Conservation (phyloP, 2,797 vertebrate genomes). For the Coregonus suidteri region DNA sequence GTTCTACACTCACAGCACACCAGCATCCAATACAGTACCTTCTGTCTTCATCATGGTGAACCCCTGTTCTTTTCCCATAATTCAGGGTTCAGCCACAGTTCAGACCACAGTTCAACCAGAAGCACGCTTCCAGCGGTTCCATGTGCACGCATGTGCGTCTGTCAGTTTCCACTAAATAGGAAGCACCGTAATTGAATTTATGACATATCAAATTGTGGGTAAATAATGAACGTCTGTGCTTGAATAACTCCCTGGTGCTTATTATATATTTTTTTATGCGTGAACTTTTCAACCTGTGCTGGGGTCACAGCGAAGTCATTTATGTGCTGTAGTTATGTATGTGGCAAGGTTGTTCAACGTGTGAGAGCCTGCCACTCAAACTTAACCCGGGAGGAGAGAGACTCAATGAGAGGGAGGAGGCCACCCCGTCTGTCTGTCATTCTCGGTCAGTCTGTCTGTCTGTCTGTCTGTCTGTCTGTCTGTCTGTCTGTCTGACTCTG, state of each 20-base stretch:
- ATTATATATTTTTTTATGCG: constrained; percentile 26
- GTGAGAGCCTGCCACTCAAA: constrained; percentile 35
- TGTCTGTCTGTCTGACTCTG: no score
- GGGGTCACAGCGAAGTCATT: no score
- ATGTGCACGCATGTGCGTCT: constrained; percentile 7
- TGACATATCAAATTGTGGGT: constrained; percentile 39
- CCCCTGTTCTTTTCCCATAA: background rate
- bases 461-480: no score
- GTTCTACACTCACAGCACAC: background rate
- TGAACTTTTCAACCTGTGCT: constrained; percentile 45
- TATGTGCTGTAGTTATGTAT: no score
- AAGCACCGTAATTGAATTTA: constrained; percentile 38
- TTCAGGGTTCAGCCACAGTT: constrained; percentile 8
- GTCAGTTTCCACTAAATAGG: constrained; percentile 19
- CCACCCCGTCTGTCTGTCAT: no score
- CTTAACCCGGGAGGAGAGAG: background rate
- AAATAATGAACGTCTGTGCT: constrained; percentile 22
- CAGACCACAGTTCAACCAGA: background rate
- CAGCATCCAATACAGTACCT: background rate
- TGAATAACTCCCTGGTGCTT: constrained; percentile 19
- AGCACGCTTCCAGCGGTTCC: background rate
- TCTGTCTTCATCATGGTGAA: background rate
- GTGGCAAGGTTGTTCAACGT: no score
- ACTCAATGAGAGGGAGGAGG: background rate
- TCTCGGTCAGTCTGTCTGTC: no score